Evolutionary conservation across 2,113 vertebrate species (phyloP), one percentile per base, ranked within the genome.

Genomic region (Grallaria varia): DNA sequence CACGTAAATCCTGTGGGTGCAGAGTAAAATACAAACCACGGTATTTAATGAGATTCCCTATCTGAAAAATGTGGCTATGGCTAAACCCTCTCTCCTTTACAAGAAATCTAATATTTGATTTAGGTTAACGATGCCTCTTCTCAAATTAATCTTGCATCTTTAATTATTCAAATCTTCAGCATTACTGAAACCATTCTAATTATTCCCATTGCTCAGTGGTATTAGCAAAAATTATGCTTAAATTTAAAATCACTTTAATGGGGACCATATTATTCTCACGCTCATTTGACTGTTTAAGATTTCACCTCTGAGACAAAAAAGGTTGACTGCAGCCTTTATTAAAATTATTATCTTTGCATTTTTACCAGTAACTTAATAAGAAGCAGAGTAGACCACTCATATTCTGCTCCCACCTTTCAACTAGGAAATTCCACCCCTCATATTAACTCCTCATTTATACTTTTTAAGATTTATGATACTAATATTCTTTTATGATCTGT

Each of bases 141-240:
- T 96, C 55, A 97, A 97, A 98, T 98, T 97, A 97, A 97, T 98
- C 95, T 97, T 96, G 58, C 95, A 75, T 75, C 87, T 97, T 98
- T 98, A 98, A 98, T 98, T 98, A 98, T 98, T 98, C 91, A 98
- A 97, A 83, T 96, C 89, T 96, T 76, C 77, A 96, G 59, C 75
- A 79, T 97, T 97, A 83, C 94, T 94, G 85, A 97, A 97, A 96
- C 87, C 90, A 84, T 97, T 95, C 94, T 98, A 98, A 98, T 97
- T 97, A 98, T 97, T 96, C 96, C 94, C 96, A 97, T 92, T 97
- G 95, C 97, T 97, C 97, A 94, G 87, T 52, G 84, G 60, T 95
- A 97, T 97, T 97, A 97, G 95, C 92, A 96, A 97, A 98, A 98
- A 95, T 98, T 96, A 96, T 90, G 87, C 95, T 98, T 96, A 96